phyloP scores from a whole-genome alignment of 1,140 invertebrate species.

The Adoxophyes honmai region DNA sequence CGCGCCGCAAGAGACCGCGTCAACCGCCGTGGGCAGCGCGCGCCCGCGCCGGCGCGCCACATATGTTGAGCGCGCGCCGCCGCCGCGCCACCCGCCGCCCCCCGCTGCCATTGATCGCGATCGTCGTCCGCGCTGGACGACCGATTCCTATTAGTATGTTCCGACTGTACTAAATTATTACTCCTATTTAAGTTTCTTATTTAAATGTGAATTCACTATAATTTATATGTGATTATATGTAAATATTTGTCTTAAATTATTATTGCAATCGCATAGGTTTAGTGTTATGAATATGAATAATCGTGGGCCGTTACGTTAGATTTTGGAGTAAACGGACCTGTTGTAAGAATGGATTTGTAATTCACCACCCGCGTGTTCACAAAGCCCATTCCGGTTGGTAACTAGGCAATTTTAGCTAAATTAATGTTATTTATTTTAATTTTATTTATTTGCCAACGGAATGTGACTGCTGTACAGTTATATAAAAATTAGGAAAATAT shows the following conservation, averaged over 20 bases:
- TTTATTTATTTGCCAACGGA: conserved; percentile 73
- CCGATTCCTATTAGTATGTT: conserved; percentile 74
- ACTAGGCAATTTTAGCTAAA: conserved; percentile 74
- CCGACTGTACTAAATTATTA: conserved; percentile 67
- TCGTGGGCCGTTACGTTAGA: conserved; percentile 49
- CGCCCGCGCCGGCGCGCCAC: too few relatives aligned
- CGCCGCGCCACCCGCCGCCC: conserved; percentile 21
- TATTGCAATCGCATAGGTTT: conserved; percentile 66
- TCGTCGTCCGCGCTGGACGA: conserved; percentile 61
- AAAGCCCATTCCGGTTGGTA: conserved; percentile 71
- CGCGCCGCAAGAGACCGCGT: conserved; percentile 9
- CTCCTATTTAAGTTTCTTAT: conserved; percentile 69
- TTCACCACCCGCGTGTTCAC: conserved; percentile 75
- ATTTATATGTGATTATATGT: conserved; percentile 57
- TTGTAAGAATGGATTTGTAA: conserved; percentile 70
- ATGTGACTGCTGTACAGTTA: conserved; percentile 74
- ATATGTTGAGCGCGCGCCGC: too few relatives aligned
- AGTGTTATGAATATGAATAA: conserved; percentile 40
- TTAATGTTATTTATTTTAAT: conserved; percentile 72
- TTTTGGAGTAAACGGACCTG: conserved; percentile 42
- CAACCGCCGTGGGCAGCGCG: conserved; percentile 15
- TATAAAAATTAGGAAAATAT: conserved; percentile 57
- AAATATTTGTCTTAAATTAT: conserved; percentile 73
- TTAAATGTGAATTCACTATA: conserved; percentile 52
- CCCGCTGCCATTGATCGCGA: conserved; percentile 32